These are phyloP conservation scores for Drosophila sucinea DNA, from an alignment of 1,140 invertebrate genomes.

Conservation along the genomic window DNA sequence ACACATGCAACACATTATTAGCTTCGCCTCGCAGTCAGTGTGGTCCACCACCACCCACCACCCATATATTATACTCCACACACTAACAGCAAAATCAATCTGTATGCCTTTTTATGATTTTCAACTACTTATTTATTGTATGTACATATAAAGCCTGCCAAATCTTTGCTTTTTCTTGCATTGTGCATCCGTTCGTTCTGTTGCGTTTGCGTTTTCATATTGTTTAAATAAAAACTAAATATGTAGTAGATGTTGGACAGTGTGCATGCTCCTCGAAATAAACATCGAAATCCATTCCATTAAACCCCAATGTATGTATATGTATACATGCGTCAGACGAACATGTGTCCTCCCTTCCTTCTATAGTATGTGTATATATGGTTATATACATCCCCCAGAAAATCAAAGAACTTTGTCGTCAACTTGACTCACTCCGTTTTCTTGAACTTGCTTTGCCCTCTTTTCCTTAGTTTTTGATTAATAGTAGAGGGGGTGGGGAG, in stretches of 20 bases:
- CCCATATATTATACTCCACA: background rate
- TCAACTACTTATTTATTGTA: background rate
- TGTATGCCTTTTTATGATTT: background rate
- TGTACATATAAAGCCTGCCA: background rate
- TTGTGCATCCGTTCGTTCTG: conserved; percentile 3
- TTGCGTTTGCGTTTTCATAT: conserved; percentile 3
- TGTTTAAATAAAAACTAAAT: conserved; percentile 8
- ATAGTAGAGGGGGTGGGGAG: conserved; percentile 4
- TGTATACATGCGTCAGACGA: background rate
- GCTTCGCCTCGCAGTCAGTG: background rate
- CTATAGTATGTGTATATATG: conserved; percentile 13
- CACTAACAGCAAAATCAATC: conserved; percentile 4
- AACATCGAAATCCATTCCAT: conserved; percentile 5
- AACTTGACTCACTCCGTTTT: conserved; percentile 20
- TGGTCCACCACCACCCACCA: background rate
- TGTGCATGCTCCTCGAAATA: conserved; percentile 11
- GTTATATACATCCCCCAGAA: conserved; percentile 23
- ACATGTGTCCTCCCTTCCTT: background rate
- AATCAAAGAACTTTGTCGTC: conserved; percentile 24
- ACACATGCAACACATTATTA: conserved; percentile 1
- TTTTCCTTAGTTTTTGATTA: conserved; percentile 35
- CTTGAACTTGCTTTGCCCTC: conserved; percentile 14
- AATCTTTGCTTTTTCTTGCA: conserved; percentile 9
- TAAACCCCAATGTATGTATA: conserved; percentile 24
- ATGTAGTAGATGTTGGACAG: background rate